Evolutionary conservation across 2,797 vertebrate genomes (phyloP).

Genomic region (Poecilia wingei): DNA sequence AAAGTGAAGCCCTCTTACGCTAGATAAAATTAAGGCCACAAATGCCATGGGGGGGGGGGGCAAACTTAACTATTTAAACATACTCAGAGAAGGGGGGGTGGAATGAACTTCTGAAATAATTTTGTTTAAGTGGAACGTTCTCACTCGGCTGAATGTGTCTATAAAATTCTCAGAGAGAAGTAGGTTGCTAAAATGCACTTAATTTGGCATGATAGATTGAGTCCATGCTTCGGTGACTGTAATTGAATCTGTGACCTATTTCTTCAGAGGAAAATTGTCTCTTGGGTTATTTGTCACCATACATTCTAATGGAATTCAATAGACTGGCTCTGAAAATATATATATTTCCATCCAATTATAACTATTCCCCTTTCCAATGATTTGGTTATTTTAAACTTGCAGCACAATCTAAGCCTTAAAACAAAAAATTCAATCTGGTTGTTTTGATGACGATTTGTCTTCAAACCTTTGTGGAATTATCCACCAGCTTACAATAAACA

Average conservation of each 20-base stretch:
- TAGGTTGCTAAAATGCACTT: slow-evolving; percentile 99
- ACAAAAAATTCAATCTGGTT: slow-evolving; percentile 20
- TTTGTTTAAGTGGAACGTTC: slow-evolving; percentile 90
- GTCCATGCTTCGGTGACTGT: slow-evolving; percentile 99
- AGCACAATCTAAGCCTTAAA: slow-evolving; percentile 33
- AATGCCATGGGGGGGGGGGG: slow-evolving; percentile 56
- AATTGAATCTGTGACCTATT: slow-evolving; percentile 99
- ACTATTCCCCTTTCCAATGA: slow-evolving; percentile 85
- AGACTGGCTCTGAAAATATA: slow-evolving; percentile 90
- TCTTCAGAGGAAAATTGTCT: slow-evolving; percentile 99
- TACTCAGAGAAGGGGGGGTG: slow-evolving; percentile 62
- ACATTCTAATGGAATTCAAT: slow-evolving; percentile 99
- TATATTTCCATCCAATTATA: slow-evolving; percentile 90
- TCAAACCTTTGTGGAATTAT: background rate
- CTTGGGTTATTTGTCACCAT: slow-evolving; percentile 94
- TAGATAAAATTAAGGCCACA: slow-evolving; percentile 68
- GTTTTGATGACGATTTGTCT: slow-evolving; percentile 32
- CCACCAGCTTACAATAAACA: background rate
- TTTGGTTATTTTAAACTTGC: slow-evolving; percentile 83
- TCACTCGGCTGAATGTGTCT: slow-evolving; percentile 96
- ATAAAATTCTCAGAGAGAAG: slow-evolving; percentile 99
- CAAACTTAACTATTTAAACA: slow-evolving; percentile 76
- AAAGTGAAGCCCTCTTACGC: slow-evolving; percentile 54
- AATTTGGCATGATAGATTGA: slow-evolving; percentile 99
- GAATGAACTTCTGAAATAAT: slow-evolving; percentile 77